Percentiles rank a stretch among this genome's conserved stretches.
phyloP scores from a whole-genome alignment of 2,113 vertebrate species.

The Rhinolophus sinicus region DNA sequence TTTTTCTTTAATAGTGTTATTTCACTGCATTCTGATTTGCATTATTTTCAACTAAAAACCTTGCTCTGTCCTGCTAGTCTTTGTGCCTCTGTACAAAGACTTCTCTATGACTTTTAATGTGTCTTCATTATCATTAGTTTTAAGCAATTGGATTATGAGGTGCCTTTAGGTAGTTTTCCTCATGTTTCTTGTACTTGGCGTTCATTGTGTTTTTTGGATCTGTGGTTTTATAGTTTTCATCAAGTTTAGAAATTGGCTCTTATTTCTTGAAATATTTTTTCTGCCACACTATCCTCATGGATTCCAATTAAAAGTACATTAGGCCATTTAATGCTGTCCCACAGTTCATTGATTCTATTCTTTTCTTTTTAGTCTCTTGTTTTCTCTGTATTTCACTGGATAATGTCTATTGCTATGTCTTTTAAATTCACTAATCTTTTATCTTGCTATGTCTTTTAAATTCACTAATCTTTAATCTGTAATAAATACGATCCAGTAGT shows the following conservation, averaged over 20 bases:
- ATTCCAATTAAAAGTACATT: not conserved
- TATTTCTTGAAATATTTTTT: not conserved
- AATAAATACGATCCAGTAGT: not conserved
- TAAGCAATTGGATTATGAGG: not conserved
- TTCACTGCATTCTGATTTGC: not conserved
- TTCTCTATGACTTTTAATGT: not conserved
- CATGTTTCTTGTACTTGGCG: not conserved
- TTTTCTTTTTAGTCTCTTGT: not conserved
- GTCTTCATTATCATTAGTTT: not conserved
- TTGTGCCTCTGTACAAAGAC: not conserved
- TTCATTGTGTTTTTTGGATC: not conserved
- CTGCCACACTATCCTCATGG: not conserved
- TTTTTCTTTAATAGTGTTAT: not conserved
- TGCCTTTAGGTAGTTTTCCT: not conserved
- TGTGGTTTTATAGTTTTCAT: not conserved
- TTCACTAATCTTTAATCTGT: not conserved
- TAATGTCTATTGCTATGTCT: not conserved
- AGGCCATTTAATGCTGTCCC: not conserved
- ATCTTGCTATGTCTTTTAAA: not conserved
- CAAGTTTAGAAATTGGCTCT: not conserved
- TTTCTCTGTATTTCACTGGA: not conserved
- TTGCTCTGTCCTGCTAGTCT: not conserved
- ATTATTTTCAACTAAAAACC: not conserved
- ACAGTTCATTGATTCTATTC: not conserved
- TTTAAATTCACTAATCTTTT: not conserved